These are phyloP conservation scores for Tokudaia muenninki DNA, from an alignment of 2,797 vertebrate species.

Conservation along the genomic window DNA sequence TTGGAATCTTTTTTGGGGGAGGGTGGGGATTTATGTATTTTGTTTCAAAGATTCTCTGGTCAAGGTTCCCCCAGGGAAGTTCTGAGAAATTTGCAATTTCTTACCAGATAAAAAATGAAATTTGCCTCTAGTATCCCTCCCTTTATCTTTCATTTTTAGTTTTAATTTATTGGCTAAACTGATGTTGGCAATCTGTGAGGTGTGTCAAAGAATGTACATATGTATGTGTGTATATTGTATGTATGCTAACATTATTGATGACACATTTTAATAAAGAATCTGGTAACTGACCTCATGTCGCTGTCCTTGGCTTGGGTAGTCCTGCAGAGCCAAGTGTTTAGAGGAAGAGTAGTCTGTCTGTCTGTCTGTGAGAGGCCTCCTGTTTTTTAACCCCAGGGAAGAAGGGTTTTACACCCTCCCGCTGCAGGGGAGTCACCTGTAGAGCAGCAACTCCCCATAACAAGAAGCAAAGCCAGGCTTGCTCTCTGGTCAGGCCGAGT, in stretches of 20 bases:
- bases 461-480: conserved; percentile 29
- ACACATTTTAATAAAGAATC: conserved; percentile 90
- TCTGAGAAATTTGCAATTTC: conserved; percentile 84
- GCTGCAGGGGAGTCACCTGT: background rate
- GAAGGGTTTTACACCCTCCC: background rate
- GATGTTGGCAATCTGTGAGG: conserved; percentile 86
- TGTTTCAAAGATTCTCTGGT: conserved; percentile 82
- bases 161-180: conserved; percentile 90
- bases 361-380: conserved; percentile 5
- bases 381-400: background rate
- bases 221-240: conserved; percentile 89
- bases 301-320: conserved; percentile 80
- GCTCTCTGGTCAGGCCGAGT: conserved; percentile 40
- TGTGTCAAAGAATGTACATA: conserved; percentile 90
- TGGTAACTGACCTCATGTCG: conserved; percentile 82
- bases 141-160: conserved; percentile 71
- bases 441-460: background rate
- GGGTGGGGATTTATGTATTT: conserved; percentile 78
- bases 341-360: conserved; percentile 7
- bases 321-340: conserved; percentile 70
- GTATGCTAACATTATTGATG: conserved; percentile 87
- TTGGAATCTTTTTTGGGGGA: conserved; percentile 68
- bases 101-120: conserved; percentile 77
- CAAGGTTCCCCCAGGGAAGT: conserved; percentile 76
- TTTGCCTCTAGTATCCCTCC: conserved; percentile 67